Evolutionary conservation across 2,888 invertebrate genomes (phyloP), one percentile per base, ranked within the genome.

Genomic region (Lydus trimaculatus): DNA sequence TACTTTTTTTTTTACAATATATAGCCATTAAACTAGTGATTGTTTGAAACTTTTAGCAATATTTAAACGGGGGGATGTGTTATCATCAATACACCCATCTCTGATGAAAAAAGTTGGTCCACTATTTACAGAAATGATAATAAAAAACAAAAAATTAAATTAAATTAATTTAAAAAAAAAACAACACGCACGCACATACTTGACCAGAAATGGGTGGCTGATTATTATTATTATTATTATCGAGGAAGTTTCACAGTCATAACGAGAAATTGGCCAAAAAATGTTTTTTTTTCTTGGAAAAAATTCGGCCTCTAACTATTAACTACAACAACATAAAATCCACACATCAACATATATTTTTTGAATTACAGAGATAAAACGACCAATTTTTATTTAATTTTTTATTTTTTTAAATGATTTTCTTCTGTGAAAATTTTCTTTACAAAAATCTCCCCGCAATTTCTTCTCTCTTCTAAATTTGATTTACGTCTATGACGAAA

Each of bases 11-110:
- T 48, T 7, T 48, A 80, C 76, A 80, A 43, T 36, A 73, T 77
- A 76, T 80, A 81, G 76, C 78, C 79, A 82, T 85, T 86, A 85
- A 85, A 84, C 85, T 84, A 86, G 84, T 86, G 85, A 87, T 87
- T 86, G 87, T 87, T 87, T 85, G 86, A 85, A 86, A 86, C n/a
- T 82, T 86, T 87, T 83, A 84, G 79, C 81, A 82, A 84, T n/a
- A n/a, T 73, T 68, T 23, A 56, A 65, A 52, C 65, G 59, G 66
- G 60, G n/a, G 66, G 70, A 60, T 65, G 67, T 71, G 70, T 56
- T 33, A 31, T 3, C 60, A 39, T n/a, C 9, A 25, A 28, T 8
- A 48, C 39, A 7, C 67, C 66, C 28, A 64, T 67, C 64, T 63
- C 13, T 60, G 58, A 68, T 66, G 65, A 58, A 31, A 61, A 72